Evolutionary conservation across 64 coral and sea anemone genomes (phyloP), one percentile per base, ranked within the genome.

Genomic region (Actinia tenebrosa): DNA sequence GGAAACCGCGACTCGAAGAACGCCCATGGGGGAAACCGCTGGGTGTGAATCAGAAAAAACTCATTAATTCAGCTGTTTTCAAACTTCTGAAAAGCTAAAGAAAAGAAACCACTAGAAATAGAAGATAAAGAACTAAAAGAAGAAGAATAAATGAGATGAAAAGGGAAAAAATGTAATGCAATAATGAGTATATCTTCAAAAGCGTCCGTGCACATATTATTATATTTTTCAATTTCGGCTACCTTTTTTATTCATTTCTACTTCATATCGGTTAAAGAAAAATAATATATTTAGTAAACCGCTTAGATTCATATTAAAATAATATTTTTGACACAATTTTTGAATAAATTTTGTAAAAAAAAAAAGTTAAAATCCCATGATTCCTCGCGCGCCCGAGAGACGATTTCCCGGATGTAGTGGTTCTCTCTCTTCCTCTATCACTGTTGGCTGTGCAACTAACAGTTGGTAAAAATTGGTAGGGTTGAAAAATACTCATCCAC

Each of bases 401-500:
- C 14, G 17, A 46, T n/a, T 87, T 97, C 94, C 94, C 94, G 94
- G 88, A 93, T 97, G 80, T 85, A n/a, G 15, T 10, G 16, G 18
- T 22, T 16, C 26, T 59, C 7, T 81, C 77, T 69, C 87, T 86
- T 44, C 91, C 93, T 87, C 90, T 93, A 72, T 85, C 16, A 11
- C 91, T 86, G 84, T 89, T 93, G 94, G 94, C 94, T 97, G 94
- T 97, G 94, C 94, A 97, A 97, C 93, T 81, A 45, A 71, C 71
- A 60, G 25, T 68, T 78, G 44, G 14, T 14, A 88, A 83, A 86
- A 88, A 80, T 90, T 89, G 90, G 93, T 93, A 62, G 93, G 86
- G 91, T 99, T 77, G 46, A 64, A 83, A 91, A 86, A 75, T 75
- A 86, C 93, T 95, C 93, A 90, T 95, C 90, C 93, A 92, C 91